Base-by-base conservation (phyloP, 1,140 invertebrate genomes). In the Zaprionus vittiger region DNA sequence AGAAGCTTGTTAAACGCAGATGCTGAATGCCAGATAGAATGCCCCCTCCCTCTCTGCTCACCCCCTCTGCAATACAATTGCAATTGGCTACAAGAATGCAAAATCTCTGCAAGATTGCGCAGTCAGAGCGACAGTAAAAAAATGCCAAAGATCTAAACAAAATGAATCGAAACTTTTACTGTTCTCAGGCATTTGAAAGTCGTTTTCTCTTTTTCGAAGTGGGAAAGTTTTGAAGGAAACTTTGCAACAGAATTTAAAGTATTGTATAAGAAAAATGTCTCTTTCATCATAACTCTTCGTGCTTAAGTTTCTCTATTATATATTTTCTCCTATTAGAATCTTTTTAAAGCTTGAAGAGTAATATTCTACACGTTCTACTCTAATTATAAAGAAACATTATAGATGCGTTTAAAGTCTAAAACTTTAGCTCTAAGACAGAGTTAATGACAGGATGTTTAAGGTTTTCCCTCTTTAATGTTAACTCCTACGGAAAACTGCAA, bases 1-100 rank as follows among this genome's bases (percentile, higher is more conserved):
- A 76, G 73, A 76, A 76, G 73, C 73, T 76, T 76, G 73, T 76
- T 76, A 60, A 65, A 60, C 37, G 61, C 67, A 63, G 67, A 70
- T 71, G 67, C 62, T 44, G 20, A 52, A 52, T 52, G 56, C 44
- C 47, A 65, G 73, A 76, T 76, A 76, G 68, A 60, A 71, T 63
- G 56, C 49, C 52, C 41, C 31, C 31, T 11, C 9, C 0, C 9
- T 11, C 31, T 4, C 31, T 31, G 3, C 9, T 31, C 31, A 0
- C 9, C 9, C 31, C 31, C 31, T 34, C 9, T 34, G 3, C 41
- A 9, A 20, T 66, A n/a, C 52, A 57, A 66, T 66, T 66, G 52
- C 47, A 11, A 52, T 52, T 17, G 20, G n/a, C 31, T 60, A 38
- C 15, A 57, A 63, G 67, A 31, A 75, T 57, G 60, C 73, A 64